Percentiles rank a stretch among this genome's conserved stretches.
These are phyloP conservation scores for Coenonympha glycerion DNA, from an alignment of 2,888 invertebrate genomes.

Conservation along the genomic window DNA sequence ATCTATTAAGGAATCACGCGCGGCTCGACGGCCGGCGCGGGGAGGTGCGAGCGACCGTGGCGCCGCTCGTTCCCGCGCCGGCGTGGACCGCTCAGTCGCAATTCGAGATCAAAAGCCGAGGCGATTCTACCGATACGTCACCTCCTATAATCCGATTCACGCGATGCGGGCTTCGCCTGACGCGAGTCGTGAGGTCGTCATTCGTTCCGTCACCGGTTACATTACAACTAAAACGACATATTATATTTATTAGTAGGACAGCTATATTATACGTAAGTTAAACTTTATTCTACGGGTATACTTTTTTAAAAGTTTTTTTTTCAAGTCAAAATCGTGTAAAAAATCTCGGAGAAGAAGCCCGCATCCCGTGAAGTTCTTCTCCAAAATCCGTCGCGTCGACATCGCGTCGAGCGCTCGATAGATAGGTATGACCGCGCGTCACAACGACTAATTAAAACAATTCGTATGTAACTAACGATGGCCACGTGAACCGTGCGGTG, in stretches of 20 bases:
- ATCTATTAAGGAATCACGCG: slow-evolving; percentile 60
- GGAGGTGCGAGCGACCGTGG: slow-evolving; percentile 3
- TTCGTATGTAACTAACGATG: slow-evolving; percentile 41
- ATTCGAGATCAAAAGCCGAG: slow-evolving; percentile 63
- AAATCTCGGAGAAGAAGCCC: slow-evolving; percentile 11
- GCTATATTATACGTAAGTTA: not conserved
- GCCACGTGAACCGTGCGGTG: too few relatives aligned
- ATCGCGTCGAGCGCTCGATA: slow-evolving; percentile 2
- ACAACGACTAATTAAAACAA: slow-evolving; percentile 36
- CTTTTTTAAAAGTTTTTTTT: not conserved
- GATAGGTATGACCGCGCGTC: slow-evolving; percentile 18
- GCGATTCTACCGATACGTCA: slow-evolving; percentile 28
- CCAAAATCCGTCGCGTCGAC: slow-evolving; percentile 11
- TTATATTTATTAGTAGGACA: slow-evolving; percentile 4
- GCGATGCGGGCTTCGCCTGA: slow-evolving; percentile 21
- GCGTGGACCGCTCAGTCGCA: slow-evolving; percentile 41
- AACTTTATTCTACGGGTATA: not conserved
- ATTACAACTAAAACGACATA: slow-evolving; percentile 2
- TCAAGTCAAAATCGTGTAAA: not conserved
- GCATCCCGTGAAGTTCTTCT: slow-evolving; percentile 19
- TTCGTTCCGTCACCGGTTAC: not conserved
- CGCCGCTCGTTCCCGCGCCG: slow-evolving; percentile 27
- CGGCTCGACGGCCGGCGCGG: slow-evolving; percentile 20
- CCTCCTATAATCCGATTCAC: slow-evolving; percentile 29
- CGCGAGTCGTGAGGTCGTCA: not conserved